These are phyloP conservation scores for Drosophila insularis DNA, from an alignment of 1,140 invertebrate species.

Conservation along the genomic window DNA sequence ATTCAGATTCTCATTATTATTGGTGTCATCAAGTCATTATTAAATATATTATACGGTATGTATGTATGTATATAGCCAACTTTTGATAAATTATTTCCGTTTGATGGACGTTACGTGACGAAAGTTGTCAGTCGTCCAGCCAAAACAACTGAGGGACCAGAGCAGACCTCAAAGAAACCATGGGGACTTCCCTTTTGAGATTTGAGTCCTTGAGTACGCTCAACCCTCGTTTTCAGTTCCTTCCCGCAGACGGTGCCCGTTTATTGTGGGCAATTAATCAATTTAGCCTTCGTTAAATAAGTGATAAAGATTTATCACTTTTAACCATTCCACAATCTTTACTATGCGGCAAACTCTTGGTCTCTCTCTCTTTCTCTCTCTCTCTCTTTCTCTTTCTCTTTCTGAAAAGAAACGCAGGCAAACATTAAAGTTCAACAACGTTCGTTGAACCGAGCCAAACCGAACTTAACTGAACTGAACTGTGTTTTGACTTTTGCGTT, in stretches of 20 bases:
- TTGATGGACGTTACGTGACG: slow-evolving; percentile 69
- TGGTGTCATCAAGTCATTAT: slow-evolving; percentile 73
- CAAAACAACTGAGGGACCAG: background rate
- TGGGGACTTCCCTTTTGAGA: slow-evolving; percentile 45
- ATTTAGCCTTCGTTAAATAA: slow-evolving; percentile 66
- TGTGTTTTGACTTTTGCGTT: slow-evolving; percentile 72
- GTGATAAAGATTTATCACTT: slow-evolving; percentile 78
- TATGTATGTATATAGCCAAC: slow-evolving; percentile 13
- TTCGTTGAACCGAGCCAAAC: slow-evolving; percentile 64
- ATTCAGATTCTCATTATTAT: slow-evolving; percentile 25
- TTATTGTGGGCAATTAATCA: slow-evolving; percentile 79
- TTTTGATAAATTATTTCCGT: slow-evolving; percentile 80
- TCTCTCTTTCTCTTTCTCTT: slow-evolving; percentile 3
- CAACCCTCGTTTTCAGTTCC: slow-evolving; percentile 11
- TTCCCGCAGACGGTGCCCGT: slow-evolving; percentile 35
- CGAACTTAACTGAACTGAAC: background rate
- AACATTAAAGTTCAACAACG: slow-evolving; percentile 54
- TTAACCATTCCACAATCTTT: slow-evolving; percentile 1
- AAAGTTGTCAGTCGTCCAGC: slow-evolving; percentile 49
- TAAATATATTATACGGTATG: slow-evolving; percentile 47
- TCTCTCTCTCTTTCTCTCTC: background rate
- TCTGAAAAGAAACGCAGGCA: slow-evolving; percentile 24
- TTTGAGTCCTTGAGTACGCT: slow-evolving; percentile 45
- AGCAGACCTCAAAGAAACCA: background rate
- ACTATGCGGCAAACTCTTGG: slow-evolving; percentile 12